Evolutionary conservation across 2,888 invertebrate genomes (phyloP).

Genomic region (Agrochola circellaris): DNA sequence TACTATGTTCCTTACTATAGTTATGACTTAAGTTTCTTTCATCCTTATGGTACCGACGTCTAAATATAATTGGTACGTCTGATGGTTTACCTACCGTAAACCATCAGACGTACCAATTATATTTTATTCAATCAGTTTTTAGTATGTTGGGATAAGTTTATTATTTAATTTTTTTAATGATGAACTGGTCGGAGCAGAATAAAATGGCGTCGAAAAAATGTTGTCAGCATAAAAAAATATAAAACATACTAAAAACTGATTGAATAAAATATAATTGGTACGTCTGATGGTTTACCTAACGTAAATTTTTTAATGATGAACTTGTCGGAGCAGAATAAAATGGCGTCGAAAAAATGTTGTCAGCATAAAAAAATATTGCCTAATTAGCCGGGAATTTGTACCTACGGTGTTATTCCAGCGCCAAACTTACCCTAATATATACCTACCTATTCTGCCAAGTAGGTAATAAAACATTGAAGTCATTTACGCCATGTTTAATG

Average conservation of each 20-base stretch:
- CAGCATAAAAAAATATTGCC: not conserved
- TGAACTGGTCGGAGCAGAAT: not conserved
- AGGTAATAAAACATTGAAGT: not conserved
- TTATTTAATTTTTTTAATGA: not conserved
- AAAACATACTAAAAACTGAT: too few species aligned
- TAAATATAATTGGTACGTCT: too few species aligned
- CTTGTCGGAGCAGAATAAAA: not conserved
- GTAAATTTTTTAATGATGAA: too few species aligned
- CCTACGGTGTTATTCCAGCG: not conserved
- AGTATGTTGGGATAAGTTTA: not conserved
- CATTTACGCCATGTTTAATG: constrained; percentile 16
- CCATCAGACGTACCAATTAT: not conserved
- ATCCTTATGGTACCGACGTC: not conserved
- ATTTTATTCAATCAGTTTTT: not conserved
- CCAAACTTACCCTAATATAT: not conserved
- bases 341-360: too few species aligned
- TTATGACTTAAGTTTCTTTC: not conserved
- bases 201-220: not conserved
- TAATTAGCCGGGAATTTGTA: not conserved
- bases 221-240: not conserved
- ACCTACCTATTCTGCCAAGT: not conserved
- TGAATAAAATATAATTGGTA: too few species aligned
- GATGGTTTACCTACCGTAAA: not conserved
- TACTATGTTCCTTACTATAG: not conserved
- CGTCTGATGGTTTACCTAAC: too few species aligned